A percentile compares a stretch with the other conserved stretches of the same genome.
These are phyloP conservation scores for Dendroctonus valens DNA, from an alignment of 1,140 invertebrate genomes.

Conservation along the genomic window DNA sequence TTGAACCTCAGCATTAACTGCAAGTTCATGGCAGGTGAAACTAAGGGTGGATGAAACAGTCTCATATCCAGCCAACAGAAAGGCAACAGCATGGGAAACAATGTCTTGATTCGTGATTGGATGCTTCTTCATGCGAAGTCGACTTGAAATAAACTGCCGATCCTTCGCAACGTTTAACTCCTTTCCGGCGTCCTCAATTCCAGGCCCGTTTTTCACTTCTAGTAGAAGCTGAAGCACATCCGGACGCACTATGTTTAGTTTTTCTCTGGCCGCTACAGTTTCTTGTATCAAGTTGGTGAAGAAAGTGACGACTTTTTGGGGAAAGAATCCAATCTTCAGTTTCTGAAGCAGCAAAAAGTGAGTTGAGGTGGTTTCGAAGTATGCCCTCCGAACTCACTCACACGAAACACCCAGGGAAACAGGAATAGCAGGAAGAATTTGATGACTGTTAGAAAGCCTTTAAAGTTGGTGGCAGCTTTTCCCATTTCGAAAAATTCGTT, in stretches of 20 bases:
- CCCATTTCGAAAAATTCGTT: constrained; percentile 55
- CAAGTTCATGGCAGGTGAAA: constrained; percentile 53
- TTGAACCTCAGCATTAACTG: constrained; percentile 52
- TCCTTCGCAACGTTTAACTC: background rate
- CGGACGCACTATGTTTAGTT: constrained; percentile 44
- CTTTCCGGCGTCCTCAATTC: no score
- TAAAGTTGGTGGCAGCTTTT: constrained; percentile 38
- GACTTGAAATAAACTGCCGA: background rate
- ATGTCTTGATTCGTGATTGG: constrained; percentile 51
- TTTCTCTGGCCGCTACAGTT: constrained; percentile 46
- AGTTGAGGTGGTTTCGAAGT: no score
- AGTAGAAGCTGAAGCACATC: constrained; percentile 53
- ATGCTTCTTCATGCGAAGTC: background rate
- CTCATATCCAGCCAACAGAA: constrained; percentile 54
- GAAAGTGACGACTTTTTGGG: constrained; percentile 19
- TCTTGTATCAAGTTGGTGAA: constrained; percentile 31
- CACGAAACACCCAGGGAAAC: background rate
- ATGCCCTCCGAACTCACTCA: background rate
- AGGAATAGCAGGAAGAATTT: constrained; percentile 13
- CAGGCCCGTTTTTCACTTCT: constrained; percentile 35
- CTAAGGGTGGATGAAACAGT: constrained; percentile 51
- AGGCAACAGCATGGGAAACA: constrained; percentile 25
- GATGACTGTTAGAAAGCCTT: background rate
- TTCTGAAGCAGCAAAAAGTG: background rate
- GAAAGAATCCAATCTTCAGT: constrained; percentile 7